phyloP scores from a whole-genome alignment of 1,140 invertebrate species.

The Pseudobourletiella spinata region DNA sequence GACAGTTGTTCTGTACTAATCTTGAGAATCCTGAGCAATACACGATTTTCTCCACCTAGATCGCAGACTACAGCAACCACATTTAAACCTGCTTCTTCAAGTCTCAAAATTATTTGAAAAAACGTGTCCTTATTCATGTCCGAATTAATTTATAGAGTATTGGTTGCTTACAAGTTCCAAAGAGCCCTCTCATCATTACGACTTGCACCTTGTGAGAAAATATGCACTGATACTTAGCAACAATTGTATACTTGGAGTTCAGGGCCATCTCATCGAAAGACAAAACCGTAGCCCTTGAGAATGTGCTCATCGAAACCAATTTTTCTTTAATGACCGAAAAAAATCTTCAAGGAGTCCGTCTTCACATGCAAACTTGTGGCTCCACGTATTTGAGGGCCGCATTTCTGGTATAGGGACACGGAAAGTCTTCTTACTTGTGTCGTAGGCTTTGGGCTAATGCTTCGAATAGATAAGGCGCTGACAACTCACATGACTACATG shows the following conservation, averaged over 20 bases:
- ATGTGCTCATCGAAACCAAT: neutral
- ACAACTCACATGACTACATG: neutral
- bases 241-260: constrained; percentile 2
- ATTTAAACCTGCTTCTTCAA: constrained; percentile 4
- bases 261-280: constrained; percentile 31
- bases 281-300: constrained; percentile 8
- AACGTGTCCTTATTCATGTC: constrained; percentile 19
- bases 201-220: constrained; percentile 27
- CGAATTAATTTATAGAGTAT: constrained; percentile 24
- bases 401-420: constrained; percentile 2
- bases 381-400: neutral
- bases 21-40: constrained; percentile 2
- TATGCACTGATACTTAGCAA: constrained; percentile 12
- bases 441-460: constrained; percentile 8
- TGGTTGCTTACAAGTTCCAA: constrained; percentile 19
- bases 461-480: neutral
- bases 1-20: neutral
- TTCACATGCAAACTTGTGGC: neutral
- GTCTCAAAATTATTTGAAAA: neutral
- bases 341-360: constrained; percentile 10
- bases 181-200: constrained; percentile 19
- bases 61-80: constrained; percentile 13
- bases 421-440: neutral
- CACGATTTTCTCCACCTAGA: constrained; percentile 16
- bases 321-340: neutral